These are phyloP conservation scores for Hipparchia semele DNA, from an alignment of 2,888 invertebrate genomes.

Conservation along the genomic window DNA sequence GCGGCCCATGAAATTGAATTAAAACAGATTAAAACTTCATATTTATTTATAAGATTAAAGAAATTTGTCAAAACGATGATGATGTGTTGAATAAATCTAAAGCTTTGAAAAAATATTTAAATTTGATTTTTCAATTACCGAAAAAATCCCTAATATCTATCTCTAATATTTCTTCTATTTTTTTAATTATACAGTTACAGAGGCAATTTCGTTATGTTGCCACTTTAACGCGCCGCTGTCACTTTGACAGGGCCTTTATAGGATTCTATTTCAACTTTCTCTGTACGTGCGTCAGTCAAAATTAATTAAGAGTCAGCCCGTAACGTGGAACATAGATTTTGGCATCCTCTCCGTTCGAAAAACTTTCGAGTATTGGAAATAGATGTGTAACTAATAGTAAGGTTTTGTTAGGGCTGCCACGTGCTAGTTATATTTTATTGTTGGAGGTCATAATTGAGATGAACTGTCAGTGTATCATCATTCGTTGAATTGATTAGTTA, in stretches of 20 bases:
- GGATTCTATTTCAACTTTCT: constrained; percentile 60
- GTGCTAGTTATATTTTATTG: background rate
- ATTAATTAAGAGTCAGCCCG: constrained; percentile 69
- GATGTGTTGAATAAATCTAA: no score
- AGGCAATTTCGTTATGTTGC: constrained; percentile 20
- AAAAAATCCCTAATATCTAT: no score
- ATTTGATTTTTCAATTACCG: no score
- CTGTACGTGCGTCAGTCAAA: constrained; percentile 62
- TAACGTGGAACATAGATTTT: constrained; percentile 64
- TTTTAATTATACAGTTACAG: background rate
- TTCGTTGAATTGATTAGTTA: no score
- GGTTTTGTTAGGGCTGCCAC: constrained; percentile 22
- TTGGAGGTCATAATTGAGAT: no score
- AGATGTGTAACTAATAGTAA: constrained; percentile 74
- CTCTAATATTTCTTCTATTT: no score
- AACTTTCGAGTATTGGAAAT: constrained; percentile 75
- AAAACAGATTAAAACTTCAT: no score
- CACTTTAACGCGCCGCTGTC: constrained; percentile 21
- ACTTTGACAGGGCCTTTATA: constrained; percentile 43
- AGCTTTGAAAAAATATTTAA: no score
- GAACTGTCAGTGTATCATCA: no score
- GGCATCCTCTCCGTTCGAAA: constrained; percentile 65
- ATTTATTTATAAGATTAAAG: no score
- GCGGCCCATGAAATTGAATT: no score
- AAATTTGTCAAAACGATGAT: no score